Evolutionary conservation across 2,888 invertebrate species (phyloP).

Genomic region (Phyto melanocephala): DNA sequence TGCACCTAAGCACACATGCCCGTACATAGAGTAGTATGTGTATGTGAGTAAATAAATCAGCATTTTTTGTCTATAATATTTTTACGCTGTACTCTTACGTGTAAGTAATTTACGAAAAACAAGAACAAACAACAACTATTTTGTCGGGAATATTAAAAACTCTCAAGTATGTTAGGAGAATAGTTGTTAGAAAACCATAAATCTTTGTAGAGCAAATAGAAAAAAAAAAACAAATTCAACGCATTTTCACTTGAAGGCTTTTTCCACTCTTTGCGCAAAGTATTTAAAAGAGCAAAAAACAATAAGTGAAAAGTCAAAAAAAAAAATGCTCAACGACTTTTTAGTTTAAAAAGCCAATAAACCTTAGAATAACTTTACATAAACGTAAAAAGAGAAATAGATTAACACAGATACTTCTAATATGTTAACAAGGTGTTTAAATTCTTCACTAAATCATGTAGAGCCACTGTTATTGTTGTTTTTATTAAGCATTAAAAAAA

Average conservation of each 20-base stretch:
- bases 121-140: background rate
- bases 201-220: constrained; percentile 33
- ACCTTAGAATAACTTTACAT: constrained; percentile 42
- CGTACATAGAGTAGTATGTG: background rate
- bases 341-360: constrained; percentile 52
- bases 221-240: background rate
- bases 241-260: constrained; percentile 49
- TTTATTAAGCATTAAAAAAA: background rate
- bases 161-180: constrained; percentile 40
- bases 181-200: constrained; percentile 46
- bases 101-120: constrained; percentile 25
- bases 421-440: constrained; percentile 1
- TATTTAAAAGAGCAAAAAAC: constrained; percentile 20
- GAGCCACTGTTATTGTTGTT: background rate
- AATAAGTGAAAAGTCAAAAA: background rate
- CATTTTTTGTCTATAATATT: background rate
- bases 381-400: background rate
- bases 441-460: background rate
- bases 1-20: background rate
- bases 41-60: background rate
- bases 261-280: constrained; percentile 12
- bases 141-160: constrained; percentile 54
- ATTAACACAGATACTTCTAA: background rate
- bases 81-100: background rate
- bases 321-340: constrained; percentile 19